These are phyloP conservation scores for Cetoscarus ocellatus DNA, from an alignment of 2,797 vertebrate genomes.

Conservation along the genomic window DNA sequence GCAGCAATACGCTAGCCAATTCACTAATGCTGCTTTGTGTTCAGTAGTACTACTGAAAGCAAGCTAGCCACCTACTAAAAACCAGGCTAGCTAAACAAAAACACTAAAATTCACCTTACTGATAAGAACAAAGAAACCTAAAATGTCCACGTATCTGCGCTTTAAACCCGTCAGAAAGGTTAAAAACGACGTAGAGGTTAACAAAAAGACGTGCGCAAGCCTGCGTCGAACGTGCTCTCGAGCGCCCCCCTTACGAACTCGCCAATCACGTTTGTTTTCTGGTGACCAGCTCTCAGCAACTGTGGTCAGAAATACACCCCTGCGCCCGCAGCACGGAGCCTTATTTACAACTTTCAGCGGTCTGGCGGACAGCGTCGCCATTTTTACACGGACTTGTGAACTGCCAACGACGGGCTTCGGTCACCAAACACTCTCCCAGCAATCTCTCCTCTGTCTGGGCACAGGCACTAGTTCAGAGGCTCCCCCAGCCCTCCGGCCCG, in stretches of 20 bases:
- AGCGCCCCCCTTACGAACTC: conserved; percentile 36
- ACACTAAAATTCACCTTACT: background rate
- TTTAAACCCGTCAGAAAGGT: background rate
- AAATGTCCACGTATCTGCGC: background rate
- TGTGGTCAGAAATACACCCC: background rate
- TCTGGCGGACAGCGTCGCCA: conserved; percentile 37
- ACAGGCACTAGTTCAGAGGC: conserved; percentile 41
- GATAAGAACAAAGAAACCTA: conserved; percentile 19
- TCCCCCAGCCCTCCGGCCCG: conserved; percentile 24
- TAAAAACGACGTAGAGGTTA: no score
- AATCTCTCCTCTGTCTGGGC: conserved; percentile 45
- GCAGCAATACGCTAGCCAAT: no score
- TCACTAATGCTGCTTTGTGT: no score
- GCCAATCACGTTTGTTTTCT: background rate
- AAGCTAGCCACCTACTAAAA: background rate
- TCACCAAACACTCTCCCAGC: conserved; percentile 43
- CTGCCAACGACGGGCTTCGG: conserved; percentile 30
- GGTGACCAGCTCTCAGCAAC: background rate
- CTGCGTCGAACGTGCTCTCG: conserved; percentile 7
- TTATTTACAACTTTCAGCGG: conserved; percentile 49
- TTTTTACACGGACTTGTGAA: conserved; percentile 62
- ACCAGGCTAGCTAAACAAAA: background rate
- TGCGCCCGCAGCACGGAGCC: background rate
- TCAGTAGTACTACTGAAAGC: background rate
- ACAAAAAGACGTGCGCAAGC: background rate